Evolutionary conservation across 2,113 vertebrate genomes (phyloP), one percentile per base, ranked within the genome.

Genomic region (Pimephales promelas): DNA sequence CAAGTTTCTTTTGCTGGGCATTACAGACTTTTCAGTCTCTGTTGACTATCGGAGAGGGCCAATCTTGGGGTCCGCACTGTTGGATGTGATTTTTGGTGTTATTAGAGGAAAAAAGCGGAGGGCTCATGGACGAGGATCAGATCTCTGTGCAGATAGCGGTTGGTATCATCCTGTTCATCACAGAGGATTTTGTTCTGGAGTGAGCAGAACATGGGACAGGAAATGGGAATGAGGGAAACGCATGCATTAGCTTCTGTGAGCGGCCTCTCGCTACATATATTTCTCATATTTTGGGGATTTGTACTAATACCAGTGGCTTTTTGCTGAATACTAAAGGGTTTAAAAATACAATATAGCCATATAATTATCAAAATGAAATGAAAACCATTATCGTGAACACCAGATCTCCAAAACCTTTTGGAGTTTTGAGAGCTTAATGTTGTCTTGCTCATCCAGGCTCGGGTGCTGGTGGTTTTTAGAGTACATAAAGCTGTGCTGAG

Each of bases 1-100:
- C 24, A 11, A 52, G 71, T 52, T 74, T 52, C 34, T 8, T 52
- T 47, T 52, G 72, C 47, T 74, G 20, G 47, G 47, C 45, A 72
- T 26, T 26, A 45, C 40, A 47, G 68, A 16, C 40, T 24, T 71
- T 26, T 52, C 72, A 52, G 43, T 52, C 43, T 74, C 43, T 72
- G 43, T 72, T 72, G 70, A 72, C 68, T 49, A 22, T 74, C 47
- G 9, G 24, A 74, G 45, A 74, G 72, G 24, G 52, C 74, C 49
- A 47, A 14, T 79, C 13, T 62, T 10, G 36, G 36, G 34, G 54
- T 20, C 7, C 5, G 1, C 57, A 40, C 36, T 61, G 76, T 62
- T 79, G 76, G 34, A 79, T 79, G 57, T 47, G 76, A 62, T 62
- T 61, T 62, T 45, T 26, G 34, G 56, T 26, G 76, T 79, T 79